Evolutionary conservation across 2,888 invertebrate genomes (phyloP), one percentile per base, ranked within the genome.

Genomic region (Chelonus formosanus): DNA sequence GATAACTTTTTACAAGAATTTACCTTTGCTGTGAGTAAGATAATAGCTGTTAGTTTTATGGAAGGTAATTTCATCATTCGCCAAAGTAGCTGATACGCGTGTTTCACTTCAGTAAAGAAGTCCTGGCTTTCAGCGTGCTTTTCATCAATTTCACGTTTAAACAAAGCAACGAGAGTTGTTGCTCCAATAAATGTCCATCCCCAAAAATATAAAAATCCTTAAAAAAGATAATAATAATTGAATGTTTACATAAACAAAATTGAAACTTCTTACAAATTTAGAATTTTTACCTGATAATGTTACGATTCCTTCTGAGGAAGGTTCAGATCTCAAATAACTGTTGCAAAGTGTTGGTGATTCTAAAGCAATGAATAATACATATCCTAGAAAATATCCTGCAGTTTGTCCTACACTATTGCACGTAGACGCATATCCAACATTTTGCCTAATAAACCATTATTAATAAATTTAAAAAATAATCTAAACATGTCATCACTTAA

Each of bases 401-500:
- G 98, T 98, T 86, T 99, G 99, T 3, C 99, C 99, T 0, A 99
- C 96, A 75, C 95, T 95, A 81, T 99, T 99, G 81, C 99, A 99
- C 0, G 98, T 99, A 2, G 98, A 98, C 0, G 99, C 98, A 86
- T 98, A 97, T 3, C 96, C 97, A 3, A 99, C 97, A 86, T 99
- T 99, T 76, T 91, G 88, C 74, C 94, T 94, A 54, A 87, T 74
- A 68, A 40, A 40, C 3, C 40, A 40, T 40, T 1, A 40, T 20
- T 20, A 40, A 40, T 40, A 3, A 40, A 40, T 40, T 40, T 40
- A 32, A 35, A 40, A 40, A 67, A 4, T 43, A 8, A 52, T 20
- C 20, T 20, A 1, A 20, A 20, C 2, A 2, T 20, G 20, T 20
- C 20, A 20, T 20, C 20, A 20, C 2, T 20, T 20, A 20, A 20